These are phyloP conservation scores for Coccyzus lansbergi DNA, from an alignment of 2,797 vertebrate genomes.

Conservation along the genomic window DNA sequence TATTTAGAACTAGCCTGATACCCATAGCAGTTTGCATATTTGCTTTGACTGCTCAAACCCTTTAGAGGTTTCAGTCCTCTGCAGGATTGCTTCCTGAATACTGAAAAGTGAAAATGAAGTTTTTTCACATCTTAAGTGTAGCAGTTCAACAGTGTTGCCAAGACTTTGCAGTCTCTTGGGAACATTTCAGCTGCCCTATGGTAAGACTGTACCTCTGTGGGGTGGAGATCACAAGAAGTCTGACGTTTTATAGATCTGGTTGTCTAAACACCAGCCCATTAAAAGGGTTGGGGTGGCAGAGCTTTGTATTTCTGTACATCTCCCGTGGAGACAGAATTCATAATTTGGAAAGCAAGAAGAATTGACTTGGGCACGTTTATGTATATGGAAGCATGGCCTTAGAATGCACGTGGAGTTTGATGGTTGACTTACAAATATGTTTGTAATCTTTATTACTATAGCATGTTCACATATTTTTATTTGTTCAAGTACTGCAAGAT, in stretches of 20 bases:
- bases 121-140: accelerated
- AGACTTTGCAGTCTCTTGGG: accelerated
- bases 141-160: background rate
- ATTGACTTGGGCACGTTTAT: background rate
- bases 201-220: background rate
- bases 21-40: background rate
- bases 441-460: background rate
- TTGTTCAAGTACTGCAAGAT: background rate
- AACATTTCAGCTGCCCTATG: background rate
- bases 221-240: background rate
- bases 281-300: background rate
- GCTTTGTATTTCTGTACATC: background rate
- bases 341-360: background rate
- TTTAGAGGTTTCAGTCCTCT: background rate
- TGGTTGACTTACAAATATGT: background rate
- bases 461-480: background rate
- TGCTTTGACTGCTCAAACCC: background rate
- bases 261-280: background rate
- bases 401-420: background rate
- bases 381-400: background rate
- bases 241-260: background rate
- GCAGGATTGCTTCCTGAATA: background rate
- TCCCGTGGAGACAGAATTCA: background rate
- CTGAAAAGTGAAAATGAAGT: background rate
- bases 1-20: background rate